These are phyloP conservation scores for Glaucidium brasilianum DNA, from an alignment of 2,113 vertebrate genomes.

Conservation along the genomic window DNA sequence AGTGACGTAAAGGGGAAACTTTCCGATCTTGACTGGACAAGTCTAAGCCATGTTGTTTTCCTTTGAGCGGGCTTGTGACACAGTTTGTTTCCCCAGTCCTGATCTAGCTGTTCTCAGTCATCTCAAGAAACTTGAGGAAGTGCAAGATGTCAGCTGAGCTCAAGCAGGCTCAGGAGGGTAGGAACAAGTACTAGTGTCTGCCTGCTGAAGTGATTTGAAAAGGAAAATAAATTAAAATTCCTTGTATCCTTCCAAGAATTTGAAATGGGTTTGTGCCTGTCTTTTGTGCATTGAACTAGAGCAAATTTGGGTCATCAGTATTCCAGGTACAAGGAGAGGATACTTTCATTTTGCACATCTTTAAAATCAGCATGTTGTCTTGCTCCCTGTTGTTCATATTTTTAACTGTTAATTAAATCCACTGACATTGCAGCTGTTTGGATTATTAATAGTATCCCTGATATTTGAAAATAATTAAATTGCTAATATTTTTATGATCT, in stretches of 20 bases:
- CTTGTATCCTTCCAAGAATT: neutral
- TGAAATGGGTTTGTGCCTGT: neutral
- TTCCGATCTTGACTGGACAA: neutral
- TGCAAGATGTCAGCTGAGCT: neutral
- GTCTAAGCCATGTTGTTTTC: neutral
- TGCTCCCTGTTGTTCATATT: conserved; percentile 59
- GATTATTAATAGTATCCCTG: conserved; percentile 52
- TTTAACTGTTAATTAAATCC: conserved; percentile 73
- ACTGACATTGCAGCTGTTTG: conserved; percentile 57
- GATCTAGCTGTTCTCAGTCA: neutral
- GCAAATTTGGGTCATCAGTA: conserved; percentile 60
- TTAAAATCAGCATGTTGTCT: conserved; percentile 65
- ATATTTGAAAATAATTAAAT: conserved; percentile 53
- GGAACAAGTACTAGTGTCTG: neutral
- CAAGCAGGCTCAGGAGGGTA: neutral
- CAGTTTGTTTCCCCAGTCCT: neutral
- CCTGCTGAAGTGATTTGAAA: conserved; percentile 1
- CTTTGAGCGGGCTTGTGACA: neutral
- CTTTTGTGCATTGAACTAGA: conserved; percentile 9
- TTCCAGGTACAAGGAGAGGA: conserved; percentile 34
- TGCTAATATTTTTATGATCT: conserved; percentile 40
- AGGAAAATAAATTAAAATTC: neutral
- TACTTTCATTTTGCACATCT: conserved; percentile 58
- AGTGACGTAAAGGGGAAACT: neutral
- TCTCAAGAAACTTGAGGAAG: neutral